These are phyloP conservation scores for Papilio polytes DNA, from an alignment of 1,140 invertebrate species.

Conservation along the genomic window DNA sequence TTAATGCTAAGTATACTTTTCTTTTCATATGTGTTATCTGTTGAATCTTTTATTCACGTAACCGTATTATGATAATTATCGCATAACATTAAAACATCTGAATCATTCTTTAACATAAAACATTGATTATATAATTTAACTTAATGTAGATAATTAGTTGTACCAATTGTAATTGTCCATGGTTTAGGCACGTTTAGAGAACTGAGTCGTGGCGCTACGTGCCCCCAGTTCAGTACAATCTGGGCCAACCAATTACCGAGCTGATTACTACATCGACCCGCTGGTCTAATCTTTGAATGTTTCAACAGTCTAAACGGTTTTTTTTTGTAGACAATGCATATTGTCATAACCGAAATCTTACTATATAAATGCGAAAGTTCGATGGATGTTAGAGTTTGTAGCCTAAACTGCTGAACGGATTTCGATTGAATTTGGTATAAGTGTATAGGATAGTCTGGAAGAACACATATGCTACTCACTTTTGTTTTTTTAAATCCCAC, in stretches of 20 bases:
- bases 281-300: slow-evolving; percentile 39
- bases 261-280: slow-evolving; percentile 45
- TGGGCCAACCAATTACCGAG: slow-evolving; percentile 61
- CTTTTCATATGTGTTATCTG: not conserved
- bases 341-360: slow-evolving; percentile 7
- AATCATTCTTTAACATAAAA: slow-evolving; percentile 24
- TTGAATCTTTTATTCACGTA: not conserved
- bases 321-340: not conserved
- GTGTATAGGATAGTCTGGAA: no score
- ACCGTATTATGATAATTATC: slow-evolving; percentile 36
- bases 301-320: slow-evolving; percentile 9
- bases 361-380: no score
- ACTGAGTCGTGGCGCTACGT: slow-evolving; percentile 60
- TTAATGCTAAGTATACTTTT: not conserved
- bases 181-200: slow-evolving; percentile 61
- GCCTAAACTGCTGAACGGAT: no score
- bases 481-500: no score
- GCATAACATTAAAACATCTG: slow-evolving; percentile 13
- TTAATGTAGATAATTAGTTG: slow-evolving; percentile 40
- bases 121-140: slow-evolving; percentile 31
- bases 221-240: slow-evolving; percentile 52
- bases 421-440: no score
- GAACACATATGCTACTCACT: no score
- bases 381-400: no score
- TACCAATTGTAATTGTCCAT: slow-evolving; percentile 43